Evolutionary conservation across 2,888 invertebrate species (phyloP), one percentile per base, ranked within the genome.

Genomic region (Rhopalosiphum nymphaeae): DNA sequence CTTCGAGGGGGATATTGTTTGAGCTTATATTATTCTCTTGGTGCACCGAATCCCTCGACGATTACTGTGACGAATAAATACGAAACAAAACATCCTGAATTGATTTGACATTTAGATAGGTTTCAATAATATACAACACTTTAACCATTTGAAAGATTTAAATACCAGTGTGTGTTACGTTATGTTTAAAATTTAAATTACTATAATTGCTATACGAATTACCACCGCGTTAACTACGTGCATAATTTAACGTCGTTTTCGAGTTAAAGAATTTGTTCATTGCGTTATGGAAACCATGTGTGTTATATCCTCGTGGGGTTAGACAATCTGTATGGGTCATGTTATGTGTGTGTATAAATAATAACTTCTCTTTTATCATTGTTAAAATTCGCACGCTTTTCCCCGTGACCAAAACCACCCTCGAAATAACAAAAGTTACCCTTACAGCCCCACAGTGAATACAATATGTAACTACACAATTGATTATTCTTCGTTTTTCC

Each of bases 301-400:
- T 36, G 49, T 87, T 92, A 67, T 67, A 89, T 46, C 46, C 85
- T 46, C 90, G 26, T 36, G 85, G 90, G 90, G n/a, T 36, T 56
- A 78, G 46, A 89, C 93, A 93, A 93, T 93, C 93, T 89, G 89
- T 93, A 93, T 29, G 93, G 89, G 56, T 84, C 56, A 53, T 84
- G 93, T 92, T 86, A 29, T 86, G 42, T 57, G 61, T 36, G 89
- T 49, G 44, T 90, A 90, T 94, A 94, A 93, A 94, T 86, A 90
- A 94, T 86, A 85, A 46, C 84, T 93, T 57, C 93, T 90, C 93
- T 94, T 94, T 94, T 94, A 94, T 94, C 93, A 90, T 94, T 90
- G 93, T 94, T 94, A 94, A 94, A 94, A 94, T 89, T 94, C 90
- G 85, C 93, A 90, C 93, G 93, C 78, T 91, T 61, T 92, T 90